A percentile compares a stretch with the other conserved stretches of the same genome.
Evolutionary conservation across 1,140 invertebrate genomes (phyloP).

Genomic region (Zaprionus vittiger): DNA sequence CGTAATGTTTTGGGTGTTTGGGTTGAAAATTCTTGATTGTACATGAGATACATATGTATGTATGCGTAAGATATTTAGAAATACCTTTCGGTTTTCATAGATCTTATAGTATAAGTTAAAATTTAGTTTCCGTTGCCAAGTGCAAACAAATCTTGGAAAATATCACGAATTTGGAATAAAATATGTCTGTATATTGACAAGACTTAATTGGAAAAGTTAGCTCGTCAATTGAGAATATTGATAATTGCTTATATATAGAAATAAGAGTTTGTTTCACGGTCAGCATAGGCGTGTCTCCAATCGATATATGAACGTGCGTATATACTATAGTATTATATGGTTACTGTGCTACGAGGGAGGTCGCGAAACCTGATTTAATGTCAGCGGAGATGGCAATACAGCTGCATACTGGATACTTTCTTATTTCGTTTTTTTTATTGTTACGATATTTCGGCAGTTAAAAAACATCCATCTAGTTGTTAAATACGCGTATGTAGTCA

Average conservation of each 20-base stretch:
- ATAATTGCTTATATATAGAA: slow-evolving; percentile 1
- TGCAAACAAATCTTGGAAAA: background rate
- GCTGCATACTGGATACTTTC: background rate
- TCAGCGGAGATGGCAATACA: slow-evolving; percentile 8
- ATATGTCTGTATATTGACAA: background rate
- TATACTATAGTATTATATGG: background rate
- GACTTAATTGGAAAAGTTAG: background rate
- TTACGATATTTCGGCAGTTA: slow-evolving; percentile 31
- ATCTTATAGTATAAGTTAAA: background rate
- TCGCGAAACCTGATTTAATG: slow-evolving; percentile 39
- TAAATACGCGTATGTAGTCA: slow-evolving; percentile 39
- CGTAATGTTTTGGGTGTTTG: too few relatives aligned
- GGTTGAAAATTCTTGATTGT: background rate
- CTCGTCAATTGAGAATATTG: slow-evolving; percentile 3
- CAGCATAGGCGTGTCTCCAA: background rate
- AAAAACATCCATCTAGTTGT: slow-evolving; percentile 15
- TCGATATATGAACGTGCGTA: background rate
- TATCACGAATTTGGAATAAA: background rate
- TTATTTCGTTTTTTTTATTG: slow-evolving; percentile 23
- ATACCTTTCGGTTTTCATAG: background rate
- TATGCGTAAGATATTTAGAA: background rate
- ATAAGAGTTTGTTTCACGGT: slow-evolving; percentile 1
- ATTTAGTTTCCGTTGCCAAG: background rate
- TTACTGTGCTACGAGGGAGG: slow-evolving; percentile 9
- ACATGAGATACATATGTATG: background rate